phyloP scores from a whole-genome alignment of 2,797 vertebrate species.

The Intellagama lesueurii region DNA sequence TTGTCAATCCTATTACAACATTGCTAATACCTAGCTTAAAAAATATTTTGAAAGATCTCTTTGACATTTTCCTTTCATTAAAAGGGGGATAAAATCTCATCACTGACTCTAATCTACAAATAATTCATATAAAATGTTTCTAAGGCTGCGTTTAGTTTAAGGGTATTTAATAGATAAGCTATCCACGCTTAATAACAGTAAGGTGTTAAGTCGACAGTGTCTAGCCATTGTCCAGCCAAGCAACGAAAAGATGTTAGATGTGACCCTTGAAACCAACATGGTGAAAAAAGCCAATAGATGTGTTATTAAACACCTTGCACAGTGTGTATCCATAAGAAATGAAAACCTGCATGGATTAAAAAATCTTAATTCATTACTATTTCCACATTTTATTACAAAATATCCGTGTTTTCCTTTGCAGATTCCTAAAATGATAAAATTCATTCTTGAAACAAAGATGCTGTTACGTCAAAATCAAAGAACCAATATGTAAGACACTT shows the following conservation, averaged over 20 bases:
- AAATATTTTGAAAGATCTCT: neutral
- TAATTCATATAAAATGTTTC: conserved; percentile 17
- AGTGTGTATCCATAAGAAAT: neutral
- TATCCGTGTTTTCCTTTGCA: neutral
- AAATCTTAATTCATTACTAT: neutral
- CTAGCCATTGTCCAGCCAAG: conserved; percentile 17
- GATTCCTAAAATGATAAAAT: neutral
- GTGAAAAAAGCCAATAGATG: neutral
- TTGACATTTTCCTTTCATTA: conserved; percentile 27
- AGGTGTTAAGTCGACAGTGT: conserved; percentile 8
- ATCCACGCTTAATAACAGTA: neutral
- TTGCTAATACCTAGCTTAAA: neutral
- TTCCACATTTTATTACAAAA: neutral
- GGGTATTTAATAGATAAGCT: conserved; percentile 8
- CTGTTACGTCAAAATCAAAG: neutral
- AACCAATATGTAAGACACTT: neutral
- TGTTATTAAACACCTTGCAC: conserved; percentile 11
- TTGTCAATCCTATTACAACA: conserved; percentile 2
- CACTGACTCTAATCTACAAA: conserved; percentile 29
- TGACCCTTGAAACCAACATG: conserved; percentile 4
- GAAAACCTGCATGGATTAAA: neutral
- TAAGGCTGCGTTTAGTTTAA: conserved; percentile 33
- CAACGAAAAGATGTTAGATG: neutral
- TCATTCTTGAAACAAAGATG: neutral
- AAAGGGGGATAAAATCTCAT: conserved; percentile 29